Base-by-base conservation (phyloP, 30 jellyfish, hydroid and myxozoan species). In the Turritopsis rubra region DNA sequence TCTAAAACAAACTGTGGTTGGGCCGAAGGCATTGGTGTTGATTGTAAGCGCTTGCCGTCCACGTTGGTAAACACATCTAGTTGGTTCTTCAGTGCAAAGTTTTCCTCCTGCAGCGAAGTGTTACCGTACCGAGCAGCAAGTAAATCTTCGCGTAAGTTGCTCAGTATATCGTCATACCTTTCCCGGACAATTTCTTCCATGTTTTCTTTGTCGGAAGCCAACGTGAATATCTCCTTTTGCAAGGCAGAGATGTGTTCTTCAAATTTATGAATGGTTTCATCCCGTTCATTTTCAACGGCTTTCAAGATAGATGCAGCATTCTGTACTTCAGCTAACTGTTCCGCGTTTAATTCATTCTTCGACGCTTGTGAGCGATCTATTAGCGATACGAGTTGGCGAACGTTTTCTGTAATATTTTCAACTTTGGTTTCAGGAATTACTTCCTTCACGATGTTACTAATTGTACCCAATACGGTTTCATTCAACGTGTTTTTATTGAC, bases 91-190 rank as follows among this genome's bases (percentile, higher is more conserved):
- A 91, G 75, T 85, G 92, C 75, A 79, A 91, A 91, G 28, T 65
- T 79, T 78, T 91, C 98, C 0, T 83, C 85, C 83, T 83, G 96
- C 20, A 91, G 80, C 1, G 81, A 29, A 16, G 53, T 68, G 85
- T 91, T 84, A 52, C 87, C 98, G 19, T 75, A 53, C 84, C 91
- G 53, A 0, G 98, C 91, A 20, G 52, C 70, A 31, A 81, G 86
- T 71, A 92, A 28, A 72, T 92, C 98, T 71, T 85, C 98, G 18
- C 98, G 85, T 21, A 92, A 72, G 52, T 85, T 88, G 54, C 79
- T 83, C 77, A 88, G 79, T 26, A 87, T 92, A 75, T 88, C 94
- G 52, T 92, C 96, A 71, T 73, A 92, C 1, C 85, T 89, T 26
- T 71, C 84, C 4, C 88, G 91, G n/a, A 41, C 88, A 24, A 73